phyloP scores from a whole-genome alignment of 2,888 invertebrate species.

The Zaprionus lineosus region DNA sequence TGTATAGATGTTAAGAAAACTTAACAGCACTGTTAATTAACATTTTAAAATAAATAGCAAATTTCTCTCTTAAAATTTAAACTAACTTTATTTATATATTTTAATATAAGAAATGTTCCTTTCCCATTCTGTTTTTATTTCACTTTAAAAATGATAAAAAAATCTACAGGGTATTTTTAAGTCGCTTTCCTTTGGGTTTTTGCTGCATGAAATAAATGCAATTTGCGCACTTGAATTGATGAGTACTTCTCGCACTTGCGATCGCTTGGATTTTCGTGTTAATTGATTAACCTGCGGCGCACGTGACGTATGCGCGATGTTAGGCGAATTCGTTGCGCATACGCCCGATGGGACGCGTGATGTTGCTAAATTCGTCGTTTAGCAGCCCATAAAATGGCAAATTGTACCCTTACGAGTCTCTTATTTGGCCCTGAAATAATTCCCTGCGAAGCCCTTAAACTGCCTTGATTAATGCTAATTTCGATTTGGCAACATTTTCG shows the following conservation, averaged over 20 bases:
- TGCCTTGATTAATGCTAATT: conserved; percentile 56
- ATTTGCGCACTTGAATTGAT: conserved; percentile 9
- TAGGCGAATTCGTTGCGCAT: conserved; percentile 39
- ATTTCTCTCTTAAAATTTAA: too few species aligned
- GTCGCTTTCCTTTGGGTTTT: not conserved
- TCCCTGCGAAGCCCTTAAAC: conserved; percentile 24
- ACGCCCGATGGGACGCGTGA: conserved; percentile 39
- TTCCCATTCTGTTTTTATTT: too few species aligned
- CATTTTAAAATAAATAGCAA: too few species aligned
- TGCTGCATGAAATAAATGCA: conserved; percentile 11
- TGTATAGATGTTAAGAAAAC: too few species aligned
- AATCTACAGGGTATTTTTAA: not conserved
- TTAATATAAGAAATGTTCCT: too few species aligned
- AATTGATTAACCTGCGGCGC: conserved; percentile 48
- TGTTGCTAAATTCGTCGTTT: conserved; percentile 30
- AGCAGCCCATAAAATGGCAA: conserved; percentile 43
- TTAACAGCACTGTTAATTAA: too few species aligned
- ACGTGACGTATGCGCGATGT: conserved; percentile 70
- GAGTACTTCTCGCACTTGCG: not conserved
- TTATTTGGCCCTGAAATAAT: conserved; percentile 12
- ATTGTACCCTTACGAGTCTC: not conserved
- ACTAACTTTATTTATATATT: too few species aligned
- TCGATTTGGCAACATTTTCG: conserved; percentile 33
- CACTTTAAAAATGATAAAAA: not conserved
- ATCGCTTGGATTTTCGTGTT: conserved; percentile 28